Evolutionary conservation across 2,888 invertebrate genomes (phyloP).

Genomic region (Drosophila subquinaria): DNA sequence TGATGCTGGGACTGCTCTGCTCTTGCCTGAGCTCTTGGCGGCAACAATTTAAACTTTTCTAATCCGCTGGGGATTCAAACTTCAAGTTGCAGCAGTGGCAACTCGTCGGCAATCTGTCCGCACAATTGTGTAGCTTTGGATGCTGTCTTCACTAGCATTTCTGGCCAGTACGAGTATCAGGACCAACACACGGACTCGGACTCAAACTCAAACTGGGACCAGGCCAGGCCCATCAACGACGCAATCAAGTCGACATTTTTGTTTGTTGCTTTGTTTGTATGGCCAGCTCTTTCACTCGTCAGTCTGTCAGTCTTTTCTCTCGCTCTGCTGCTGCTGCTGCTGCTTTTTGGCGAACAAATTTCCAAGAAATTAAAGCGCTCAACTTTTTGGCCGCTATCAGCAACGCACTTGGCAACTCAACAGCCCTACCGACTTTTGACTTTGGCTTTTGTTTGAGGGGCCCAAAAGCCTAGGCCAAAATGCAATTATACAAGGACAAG

Average conservation of each 20-base stretch:
- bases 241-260: slow-evolving; percentile 80
- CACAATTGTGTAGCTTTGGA: slow-evolving; percentile 65
- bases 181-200: slow-evolving; percentile 4
- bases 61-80: slow-evolving; percentile 81
- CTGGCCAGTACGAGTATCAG: slow-evolving; percentile 25
- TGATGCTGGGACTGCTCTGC: slow-evolving; percentile 2
- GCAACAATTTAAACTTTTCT: slow-evolving; percentile 82
- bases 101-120: slow-evolving; percentile 74
- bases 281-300: slow-evolving; percentile 20
- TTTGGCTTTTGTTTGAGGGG: slow-evolving; percentile 51
- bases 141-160: slow-evolving; percentile 36
- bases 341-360: slow-evolving; percentile 68
- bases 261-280: slow-evolving; percentile 76
- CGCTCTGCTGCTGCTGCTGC: slow-evolving; percentile 2
- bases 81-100: slow-evolving; percentile 69
- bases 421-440: slow-evolving; percentile 67
- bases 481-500: slow-evolving; percentile 84
- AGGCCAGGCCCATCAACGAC: slow-evolving; percentile 66
- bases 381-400: slow-evolving; percentile 78
- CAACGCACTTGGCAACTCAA: slow-evolving; percentile 76
- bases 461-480: slow-evolving; percentile 66
- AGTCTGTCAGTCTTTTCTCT: slow-evolving; percentile 4
- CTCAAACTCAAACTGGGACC: not conserved
- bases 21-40: slow-evolving; percentile 53
- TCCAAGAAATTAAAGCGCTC: slow-evolving; percentile 79